Evolutionary conservation across 2,113 vertebrate species (phyloP), one percentile per base, ranked within the genome.

Genomic region (Todiramphus chloris): DNA sequence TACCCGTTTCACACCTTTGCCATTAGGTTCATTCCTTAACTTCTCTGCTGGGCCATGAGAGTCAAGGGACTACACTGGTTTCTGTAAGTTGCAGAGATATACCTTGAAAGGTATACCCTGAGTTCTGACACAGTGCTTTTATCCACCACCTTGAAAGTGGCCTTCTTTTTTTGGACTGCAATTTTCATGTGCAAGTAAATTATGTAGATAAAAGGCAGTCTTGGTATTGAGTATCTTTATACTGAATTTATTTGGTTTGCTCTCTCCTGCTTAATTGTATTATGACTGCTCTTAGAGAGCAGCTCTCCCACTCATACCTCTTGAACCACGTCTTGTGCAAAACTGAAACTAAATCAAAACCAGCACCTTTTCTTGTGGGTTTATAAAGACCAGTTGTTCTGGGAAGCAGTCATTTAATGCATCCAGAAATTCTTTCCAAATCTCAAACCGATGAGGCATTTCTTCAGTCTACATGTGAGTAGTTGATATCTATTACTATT

Each of bases 401-500:
- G 85, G 90, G 95, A 97, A 90, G 72, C 39, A 92, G 59, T 41
- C 19, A 66, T 56, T 83, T 68, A 90, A 56, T n/a, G 50, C 8
- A 13, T 70, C 76, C 62, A 86, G 80, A 85, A 88, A 73, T 44
- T 93, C 35, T 50, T 93, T 67, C 79, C 55, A 93, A 94, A 93
- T 69, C 50, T 50, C 55, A 83, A 11, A 11, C 7, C 2, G 5
- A 77, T 70, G 55, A 96, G 55, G 50, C 44, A 69, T 83, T 92
- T 73, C 33, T 90, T 93, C n/a, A 58, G 20, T 16, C 44, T 43
- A 14, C 14, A 76, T 70, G 48, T 21, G 62, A 87, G 28, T 28
- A 59, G 16, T 1, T 48, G 48, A 48, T 31, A 83, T 25, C 21
- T 86, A 39, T 80, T 76, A 62, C 35, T 28, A 77, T 53, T 48